Base-by-base conservation (phyloP, 2,797 vertebrate species). In the Linurgus olivaceus region DNA sequence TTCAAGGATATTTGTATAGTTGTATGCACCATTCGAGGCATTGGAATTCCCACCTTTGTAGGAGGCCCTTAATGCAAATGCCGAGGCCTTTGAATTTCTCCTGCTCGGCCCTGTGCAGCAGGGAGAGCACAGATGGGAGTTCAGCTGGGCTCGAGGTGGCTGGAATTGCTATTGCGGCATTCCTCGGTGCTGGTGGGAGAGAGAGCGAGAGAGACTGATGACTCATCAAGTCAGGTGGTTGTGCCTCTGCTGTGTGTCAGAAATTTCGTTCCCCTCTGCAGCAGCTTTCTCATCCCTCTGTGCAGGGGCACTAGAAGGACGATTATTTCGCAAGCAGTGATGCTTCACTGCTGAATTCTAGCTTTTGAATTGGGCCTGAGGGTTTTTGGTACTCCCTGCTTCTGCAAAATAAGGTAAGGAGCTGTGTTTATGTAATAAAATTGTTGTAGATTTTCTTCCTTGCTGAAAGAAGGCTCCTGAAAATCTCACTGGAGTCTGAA, bases 221-320 rank as follows among this genome's bases (percentile, higher is more conserved):
- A 97, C 66, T 97, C 97, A 97, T 92, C 93, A 74, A 90, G 94
- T 97, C 97, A 97, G 97, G 89, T 96, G 97, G 96, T 71, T 92
- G 6, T 96, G 95, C 84, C 95, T 96, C 94, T 92, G 94, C 96
- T 96, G 95, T 93, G 93, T 96, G 96, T 50, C 94, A 66, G 87
- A 70, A 89, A 96, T 96, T 63, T 87, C 90, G 81, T 94, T 79
- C 94, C 93, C 78, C 81, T 92, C 93, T 95, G 96, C 96, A 96
- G 96, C 91, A 96, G 58, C 89, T 94, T 89, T 86, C 88, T 93
- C 86, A 89, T 93, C 96, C 80, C 45, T 92, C 90, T 73, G 61
- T 84, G 44, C 7, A 83, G 91, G 88, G 86, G 58, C 93, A 86
- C 70, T 40, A 10, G 91, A 94, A 96, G 93, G 88, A 93, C 92